Conservation (phyloP, 2,797 vertebrate species). For the Echiichthys vipera region DNA sequence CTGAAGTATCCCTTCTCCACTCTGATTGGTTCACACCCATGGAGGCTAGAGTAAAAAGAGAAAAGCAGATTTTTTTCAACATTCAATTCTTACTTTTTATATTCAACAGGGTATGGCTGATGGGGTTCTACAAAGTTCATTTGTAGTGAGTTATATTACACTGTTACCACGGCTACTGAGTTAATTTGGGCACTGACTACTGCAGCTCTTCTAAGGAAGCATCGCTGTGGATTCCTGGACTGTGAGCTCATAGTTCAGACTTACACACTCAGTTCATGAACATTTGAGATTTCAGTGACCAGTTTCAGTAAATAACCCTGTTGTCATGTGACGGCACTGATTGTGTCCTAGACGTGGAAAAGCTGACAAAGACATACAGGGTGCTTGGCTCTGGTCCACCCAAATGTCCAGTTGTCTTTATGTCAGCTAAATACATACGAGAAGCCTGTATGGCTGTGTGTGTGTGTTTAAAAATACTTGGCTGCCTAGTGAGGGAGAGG, state of each 20-base stretch:
- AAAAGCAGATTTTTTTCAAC: constrained; percentile 20
- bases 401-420: constrained; percentile 4
- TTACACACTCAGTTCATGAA: constrained; percentile 50
- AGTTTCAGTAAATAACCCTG: constrained; percentile 43
- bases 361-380: neutral
- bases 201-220: constrained; percentile 72
- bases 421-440: constrained; percentile 7
- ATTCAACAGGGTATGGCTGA: constrained; percentile 20
- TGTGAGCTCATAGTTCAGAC: constrained; percentile 81
- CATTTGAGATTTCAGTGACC: constrained; percentile 54
- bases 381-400: neutral
- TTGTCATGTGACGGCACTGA: constrained; percentile 22
- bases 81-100: neutral
- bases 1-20: neutral
- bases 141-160: constrained; percentile 43
- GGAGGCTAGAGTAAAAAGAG: constrained; percentile 33
- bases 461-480: constrained; percentile 72
- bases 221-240: constrained; percentile 72
- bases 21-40: constrained; percentile 36
- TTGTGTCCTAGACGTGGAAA: constrained; percentile 3
- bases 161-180: constrained; percentile 73
- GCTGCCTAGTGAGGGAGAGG: constrained; percentile 69
- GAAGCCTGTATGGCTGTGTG: neutral
- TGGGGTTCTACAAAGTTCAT: constrained; percentile 19
- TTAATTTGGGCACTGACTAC: constrained; percentile 73